phyloP scores from a whole-genome alignment of 2,113 vertebrate genomes.

The Aythya baeri region DNA sequence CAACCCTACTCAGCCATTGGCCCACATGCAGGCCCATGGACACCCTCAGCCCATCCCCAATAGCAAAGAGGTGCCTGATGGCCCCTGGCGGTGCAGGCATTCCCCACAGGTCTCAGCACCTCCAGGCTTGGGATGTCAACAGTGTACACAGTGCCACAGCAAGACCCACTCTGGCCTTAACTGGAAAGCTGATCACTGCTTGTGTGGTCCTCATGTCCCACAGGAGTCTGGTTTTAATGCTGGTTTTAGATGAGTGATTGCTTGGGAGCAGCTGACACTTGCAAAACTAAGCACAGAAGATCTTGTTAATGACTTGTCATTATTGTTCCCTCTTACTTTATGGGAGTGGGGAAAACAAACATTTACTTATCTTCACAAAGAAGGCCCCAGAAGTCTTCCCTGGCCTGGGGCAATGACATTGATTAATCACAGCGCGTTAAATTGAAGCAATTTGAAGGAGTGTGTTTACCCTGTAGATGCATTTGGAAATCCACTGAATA shows the following conservation, averaged over 20 bases:
- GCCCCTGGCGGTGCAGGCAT: not conserved
- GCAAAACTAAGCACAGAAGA: slow-evolving; percentile 40
- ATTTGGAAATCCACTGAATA: not conserved
- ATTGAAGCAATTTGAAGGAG: not conserved
- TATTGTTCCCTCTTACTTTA: slow-evolving; percentile 21
- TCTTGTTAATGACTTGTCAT: slow-evolving; percentile 54
- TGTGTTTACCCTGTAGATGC: fast-evolving
- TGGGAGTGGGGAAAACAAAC: not conserved
- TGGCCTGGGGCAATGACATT: not conserved
- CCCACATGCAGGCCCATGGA: not conserved
- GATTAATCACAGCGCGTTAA: not conserved
- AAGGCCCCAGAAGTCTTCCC: not conserved
- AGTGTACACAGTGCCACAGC: fast-evolving
- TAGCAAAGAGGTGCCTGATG: not conserved
- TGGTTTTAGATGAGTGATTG: slow-evolving; percentile 39
- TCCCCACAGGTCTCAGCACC: fast-evolving
- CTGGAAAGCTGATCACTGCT: not conserved
- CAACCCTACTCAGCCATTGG: not conserved
- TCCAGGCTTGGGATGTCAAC: fast-evolving
- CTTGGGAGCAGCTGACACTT: slow-evolving; percentile 50
- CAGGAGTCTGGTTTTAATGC: not conserved
- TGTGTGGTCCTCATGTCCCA: not conserved
- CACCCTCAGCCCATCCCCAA: not conserved
- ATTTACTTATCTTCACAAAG: not conserved
- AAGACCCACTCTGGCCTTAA: not conserved